Evolutionary conservation across 2,888 invertebrate genomes (phyloP).

Genomic region (Meliscaeva auricollis): DNA sequence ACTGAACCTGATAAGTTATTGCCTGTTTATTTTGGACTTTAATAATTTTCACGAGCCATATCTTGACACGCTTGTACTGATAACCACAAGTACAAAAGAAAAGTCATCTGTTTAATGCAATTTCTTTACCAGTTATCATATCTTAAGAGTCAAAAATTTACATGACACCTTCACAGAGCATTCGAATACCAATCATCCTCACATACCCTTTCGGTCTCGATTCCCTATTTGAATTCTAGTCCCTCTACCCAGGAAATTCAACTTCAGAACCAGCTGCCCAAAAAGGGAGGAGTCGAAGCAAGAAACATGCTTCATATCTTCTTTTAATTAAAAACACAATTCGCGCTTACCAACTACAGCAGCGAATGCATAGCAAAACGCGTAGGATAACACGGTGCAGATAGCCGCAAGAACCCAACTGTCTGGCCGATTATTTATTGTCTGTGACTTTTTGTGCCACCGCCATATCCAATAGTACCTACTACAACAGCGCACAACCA

Average conservation of each 20-base stretch:
- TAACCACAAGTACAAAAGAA: no score
- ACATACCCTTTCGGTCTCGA: constrained; percentile 8
- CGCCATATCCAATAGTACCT: constrained; percentile 50
- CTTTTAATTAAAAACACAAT: constrained; percentile 75
- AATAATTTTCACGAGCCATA: no score
- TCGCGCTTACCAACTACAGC: constrained; percentile 69
- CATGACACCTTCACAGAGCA: neutral
- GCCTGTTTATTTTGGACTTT: no score
- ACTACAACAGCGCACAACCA: constrained; percentile 33
- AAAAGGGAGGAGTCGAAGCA: constrained; percentile 7
- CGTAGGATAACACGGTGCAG: constrained; percentile 67
- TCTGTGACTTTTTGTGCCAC: constrained; percentile 71
- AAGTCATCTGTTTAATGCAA: neutral
- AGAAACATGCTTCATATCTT: constrained; percentile 70
- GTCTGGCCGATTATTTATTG: constrained; percentile 74
- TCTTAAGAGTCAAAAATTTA: neutral
- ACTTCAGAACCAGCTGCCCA: constrained; percentile 39
- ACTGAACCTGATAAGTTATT: no score
- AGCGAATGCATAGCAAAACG: constrained; percentile 51
- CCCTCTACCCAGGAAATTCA: constrained; percentile 27
- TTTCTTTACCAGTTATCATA: neutral
- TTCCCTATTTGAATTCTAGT: constrained; percentile 40
- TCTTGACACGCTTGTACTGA: no score
- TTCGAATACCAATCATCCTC: neutral
- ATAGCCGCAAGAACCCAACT: constrained; percentile 73